Evolutionary conservation across 2,113 vertebrate species (phyloP), one percentile per base, ranked within the genome.

Genomic region (Leiothrix lutea): DNA sequence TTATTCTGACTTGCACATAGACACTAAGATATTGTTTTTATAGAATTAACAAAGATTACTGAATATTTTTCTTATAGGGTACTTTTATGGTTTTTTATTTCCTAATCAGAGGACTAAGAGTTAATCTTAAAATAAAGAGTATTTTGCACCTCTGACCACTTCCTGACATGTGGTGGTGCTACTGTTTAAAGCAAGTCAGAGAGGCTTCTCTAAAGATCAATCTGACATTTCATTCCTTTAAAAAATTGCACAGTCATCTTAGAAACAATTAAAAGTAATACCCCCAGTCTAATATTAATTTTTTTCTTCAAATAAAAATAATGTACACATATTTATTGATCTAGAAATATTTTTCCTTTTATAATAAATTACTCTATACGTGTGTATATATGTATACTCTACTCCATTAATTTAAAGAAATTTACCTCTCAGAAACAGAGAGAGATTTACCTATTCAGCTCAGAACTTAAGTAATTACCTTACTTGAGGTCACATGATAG

Each of bases 401-500:
- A 79, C 94, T 96, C 78, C 38, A 73, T 85, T 88, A 57, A 42
- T 91, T 94, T 90, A 80, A 86, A 94, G 88, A 80, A 57, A 84
- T 73, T 70, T 93, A 62, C 36, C 45, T 92, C 70, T 90, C 91
- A 66, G 53, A 51, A 75, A 21, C 44, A 67, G 53, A 58, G 11
- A 58, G 61, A 57, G 57, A 57, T 67, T 58, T 44, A 51, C 17
- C 35, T 44, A 51, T 44, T 47, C 71, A 85, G 66, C 71, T 95
- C 80, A 90, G 35, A 64, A 84, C 33, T 82, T 80, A 56, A 2
- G 57, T 48, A 97, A 94, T 86, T 95, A 96, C 98, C 98, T 98
- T 97, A 98, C 98, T 96, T 24, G 98, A 97, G 51, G 96, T 98
- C 98, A 98, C 97, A 80, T 98, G 97, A 90, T 96, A 98, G 61